Base-by-base conservation (phyloP, 1,140 invertebrate genomes). In the Drepana arcuata region DNA sequence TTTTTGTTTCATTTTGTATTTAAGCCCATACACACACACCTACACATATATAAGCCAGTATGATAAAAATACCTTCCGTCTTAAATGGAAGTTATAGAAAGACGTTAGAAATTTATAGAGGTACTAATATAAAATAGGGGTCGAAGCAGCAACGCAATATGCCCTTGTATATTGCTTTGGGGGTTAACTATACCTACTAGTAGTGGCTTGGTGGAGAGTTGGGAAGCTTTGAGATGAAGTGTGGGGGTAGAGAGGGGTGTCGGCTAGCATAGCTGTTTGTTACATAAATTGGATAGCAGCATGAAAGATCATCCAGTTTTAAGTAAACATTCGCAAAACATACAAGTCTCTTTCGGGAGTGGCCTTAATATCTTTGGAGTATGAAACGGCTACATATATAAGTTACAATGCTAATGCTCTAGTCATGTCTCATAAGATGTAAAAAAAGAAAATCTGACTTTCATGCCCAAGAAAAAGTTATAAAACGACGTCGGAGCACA, bases 171-270 rank as follows among this genome's bases (percentile, higher is more conserved):
- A n/a, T n/a, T n/a, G n/a, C n/a, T n/a, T n/a, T n/a, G n/a, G n/a
- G n/a, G n/a, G n/a, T n/a, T n/a, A n/a, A n/a, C n/a, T n/a, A n/a
- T n/a, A n/a, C n/a, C n/a, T n/a, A n/a, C n/a, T n/a, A n/a, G n/a
- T n/a, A n/a, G 25, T 48, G 45, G 47, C 48, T 49, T 47, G 49
- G 44, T 57, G 31, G 48, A 54, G 58, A 43, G 51, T 50, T 39
- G 32, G 36, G 55, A 60, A 55, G 60, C 56, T 67, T 63, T 63
- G 60, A 66, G 53, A 43, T 34, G 48, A 47, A 48, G 34, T 47
- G 40, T 24, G 32, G 12, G 36, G 36, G 44, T 42, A 42, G 44
- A n/a, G n/a, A n/a, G n/a, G n/a, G n/a, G n/a, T n/a, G 32, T 35
- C 44, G 34, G 42, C 43, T 12, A 34, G 18, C 21, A 36, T 10